Evolutionary conservation across 2,797 vertebrate species (phyloP), one percentile per base, ranked within the genome.

Genomic region (Propithecus deckenii): DNA sequence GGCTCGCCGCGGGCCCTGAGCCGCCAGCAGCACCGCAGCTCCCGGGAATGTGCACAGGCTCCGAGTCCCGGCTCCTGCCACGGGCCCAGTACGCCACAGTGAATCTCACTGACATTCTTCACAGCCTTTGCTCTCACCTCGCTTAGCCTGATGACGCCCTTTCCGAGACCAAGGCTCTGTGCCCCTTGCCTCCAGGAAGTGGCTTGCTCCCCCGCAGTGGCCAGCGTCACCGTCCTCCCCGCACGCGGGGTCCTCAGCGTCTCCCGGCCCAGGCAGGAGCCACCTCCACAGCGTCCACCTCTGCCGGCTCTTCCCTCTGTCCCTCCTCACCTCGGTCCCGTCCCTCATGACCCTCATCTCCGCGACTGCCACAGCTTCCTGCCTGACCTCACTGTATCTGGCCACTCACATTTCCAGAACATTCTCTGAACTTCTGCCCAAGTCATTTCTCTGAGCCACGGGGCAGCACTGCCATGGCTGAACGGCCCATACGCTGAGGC

Each of bases 231-330:
- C 11, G 0, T 5, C 48, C 48, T 61, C 23, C 28, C 30, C 6
- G n/a, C 8, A 28, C 38, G 25, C 28, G 0, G 0, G 35, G 28
- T 25, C 46, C 32, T 30, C 48, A 14, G 10, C 28, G 0, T 46
- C 28, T 22, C 69, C 3, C 4, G 4, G 3, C 32, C 9, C 41
- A 41, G n/a, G 57, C 72, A 71, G 14, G 17, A 48, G 20, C 23
- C 32, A 43, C 41, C 30, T 86, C 61, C 55, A 25, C 8, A 59
- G 57, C 17, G 20, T 11, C 48, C 15, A 14, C 20, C 13, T 71
- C 30, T 4, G 5, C 59, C 14, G 67, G 57, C 1, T 43, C n/a
- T 22, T 50, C 57, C 65, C n/a, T 43, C 30, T 50, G 41, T 7
- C 25, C 35, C 5, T 32, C 22, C 30, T 91, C n/a, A 2, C 50